Conservation (phyloP, 1,140 invertebrate species). For the Dolichoris vasculosae region DNA sequence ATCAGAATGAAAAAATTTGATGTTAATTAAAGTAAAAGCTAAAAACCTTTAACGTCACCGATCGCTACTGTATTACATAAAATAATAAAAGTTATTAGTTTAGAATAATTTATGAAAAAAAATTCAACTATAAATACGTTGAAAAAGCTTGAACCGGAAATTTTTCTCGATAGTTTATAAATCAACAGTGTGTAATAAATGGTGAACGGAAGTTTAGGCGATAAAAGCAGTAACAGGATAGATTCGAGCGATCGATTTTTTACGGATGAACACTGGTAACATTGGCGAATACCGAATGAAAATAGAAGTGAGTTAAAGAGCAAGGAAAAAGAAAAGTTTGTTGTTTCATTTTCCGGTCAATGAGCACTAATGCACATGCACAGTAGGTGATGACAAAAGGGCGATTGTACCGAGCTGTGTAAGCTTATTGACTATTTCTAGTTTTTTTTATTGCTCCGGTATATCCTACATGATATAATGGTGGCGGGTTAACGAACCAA, state of each 20-base stretch:
- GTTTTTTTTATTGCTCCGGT: neutral
- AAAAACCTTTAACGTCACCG: too few species aligned
- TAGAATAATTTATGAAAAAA: too few species aligned
- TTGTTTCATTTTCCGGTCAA: constrained; percentile 39
- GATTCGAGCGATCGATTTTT: constrained; percentile 22
- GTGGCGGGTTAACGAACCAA: neutral
- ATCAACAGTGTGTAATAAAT: neutral
- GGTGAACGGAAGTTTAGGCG: neutral
- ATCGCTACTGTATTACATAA: too few species aligned
- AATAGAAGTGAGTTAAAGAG: neutral
- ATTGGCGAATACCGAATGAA: neutral
- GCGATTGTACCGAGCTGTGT: neutral
- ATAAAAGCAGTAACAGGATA: neutral
- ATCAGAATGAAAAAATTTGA: too few species aligned
- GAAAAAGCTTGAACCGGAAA: neutral
- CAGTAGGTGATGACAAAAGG: constrained; percentile 6
- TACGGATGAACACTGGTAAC: constrained; percentile 9
- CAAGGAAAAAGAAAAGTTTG: neutral
- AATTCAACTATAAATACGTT: too few species aligned
- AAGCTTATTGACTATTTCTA: constrained; percentile 4
- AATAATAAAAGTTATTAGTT: too few species aligned
- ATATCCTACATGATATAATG: neutral
- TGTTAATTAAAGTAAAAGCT: too few species aligned
- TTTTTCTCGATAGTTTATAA: neutral
- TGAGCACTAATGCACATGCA: neutral